Evolutionary conservation across 1,140 invertebrate genomes (phyloP).

Genomic region (Monomorium pharaonis): DNA sequence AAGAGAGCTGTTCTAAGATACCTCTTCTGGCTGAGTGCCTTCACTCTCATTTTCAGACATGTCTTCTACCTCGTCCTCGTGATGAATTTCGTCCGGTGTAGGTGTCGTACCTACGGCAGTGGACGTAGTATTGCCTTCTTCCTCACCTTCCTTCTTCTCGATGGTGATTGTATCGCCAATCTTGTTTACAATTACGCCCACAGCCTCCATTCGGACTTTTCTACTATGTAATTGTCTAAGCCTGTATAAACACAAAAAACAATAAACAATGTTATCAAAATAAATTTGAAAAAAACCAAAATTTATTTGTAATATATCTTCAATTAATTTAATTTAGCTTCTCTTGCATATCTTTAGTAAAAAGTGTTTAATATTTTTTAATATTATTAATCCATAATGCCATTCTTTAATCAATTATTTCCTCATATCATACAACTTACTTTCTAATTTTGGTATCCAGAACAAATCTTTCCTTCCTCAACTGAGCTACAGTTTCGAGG

Average conservation of each 20-base stretch:
- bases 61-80: slow-evolving; percentile 88
- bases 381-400: neutral
- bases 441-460: slow-evolving; percentile 95
- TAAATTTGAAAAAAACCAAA: neutral
- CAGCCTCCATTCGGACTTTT: slow-evolving; percentile 90
- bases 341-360: neutral
- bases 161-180: slow-evolving; percentile 83
- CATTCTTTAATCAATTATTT: neutral
- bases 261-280: slow-evolving; percentile 23
- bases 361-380: neutral
- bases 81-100: slow-evolving; percentile 84
- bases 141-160: slow-evolving; percentile 82
- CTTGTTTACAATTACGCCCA: slow-evolving; percentile 85
- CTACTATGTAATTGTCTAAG: slow-evolving; percentile 90
- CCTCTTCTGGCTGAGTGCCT: slow-evolving; percentile 93
- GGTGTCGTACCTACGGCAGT: slow-evolving; percentile 79
- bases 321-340: neutral
- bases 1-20: slow-evolving; percentile 74
- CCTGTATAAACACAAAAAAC: slow-evolving; percentile 79
- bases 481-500: slow-evolving; percentile 90
- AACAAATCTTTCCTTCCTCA: slow-evolving; percentile 92
- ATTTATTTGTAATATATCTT: neutral
- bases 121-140: slow-evolving; percentile 73
- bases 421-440: slow-evolving; percentile 85
- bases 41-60: slow-evolving; percentile 95